Evolutionary conservation across 2,888 invertebrate genomes (phyloP).

Genomic region (Periphyllus acericola): DNA sequence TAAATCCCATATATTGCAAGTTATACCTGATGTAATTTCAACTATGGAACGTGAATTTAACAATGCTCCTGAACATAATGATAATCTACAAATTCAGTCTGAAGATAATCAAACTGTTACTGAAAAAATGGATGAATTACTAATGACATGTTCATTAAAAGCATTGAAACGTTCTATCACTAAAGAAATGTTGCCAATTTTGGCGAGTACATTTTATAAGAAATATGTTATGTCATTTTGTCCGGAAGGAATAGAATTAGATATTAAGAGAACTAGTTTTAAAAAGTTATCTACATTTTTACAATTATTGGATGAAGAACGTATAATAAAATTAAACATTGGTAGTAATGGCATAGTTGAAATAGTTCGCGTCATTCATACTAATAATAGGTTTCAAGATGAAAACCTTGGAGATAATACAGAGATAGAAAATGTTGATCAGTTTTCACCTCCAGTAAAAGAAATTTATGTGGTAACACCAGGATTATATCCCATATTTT

Average conservation of each 20-base stretch:
- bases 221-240: slow-evolving; percentile 76
- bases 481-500: slow-evolving; percentile 74
- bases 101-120: not conserved
- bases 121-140: slow-evolving; percentile 75
- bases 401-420: slow-evolving; percentile 64
- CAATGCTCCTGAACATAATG: not conserved
- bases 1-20: slow-evolving; percentile 16
- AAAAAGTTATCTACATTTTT: slow-evolving; percentile 91
- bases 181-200: slow-evolving; percentile 79
- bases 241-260: slow-evolving; percentile 76
- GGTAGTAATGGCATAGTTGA: slow-evolving; percentile 83
- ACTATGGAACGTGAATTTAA: slow-evolving; percentile 15
- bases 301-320: slow-evolving; percentile 78
- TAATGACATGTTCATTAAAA: slow-evolving; percentile 81
- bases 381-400: slow-evolving; percentile 71
- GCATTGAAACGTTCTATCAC: slow-evolving; percentile 81
- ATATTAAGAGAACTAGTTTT: slow-evolving; percentile 87
- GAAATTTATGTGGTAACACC: slow-evolving; percentile 79
- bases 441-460: slow-evolving; percentile 70
- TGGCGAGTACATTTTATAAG: slow-evolving; percentile 85
- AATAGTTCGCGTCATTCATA: slow-evolving; percentile 73
- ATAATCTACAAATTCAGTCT: not conserved
- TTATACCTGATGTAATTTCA: slow-evolving; percentile 24
- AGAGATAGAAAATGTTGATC: slow-evolving; percentile 65
- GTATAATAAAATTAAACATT: slow-evolving; percentile 65